Evolutionary conservation across 1,140 invertebrate genomes (phyloP), one percentile per base, ranked within the genome.

Genomic region (Condylostylus longicornis): DNA sequence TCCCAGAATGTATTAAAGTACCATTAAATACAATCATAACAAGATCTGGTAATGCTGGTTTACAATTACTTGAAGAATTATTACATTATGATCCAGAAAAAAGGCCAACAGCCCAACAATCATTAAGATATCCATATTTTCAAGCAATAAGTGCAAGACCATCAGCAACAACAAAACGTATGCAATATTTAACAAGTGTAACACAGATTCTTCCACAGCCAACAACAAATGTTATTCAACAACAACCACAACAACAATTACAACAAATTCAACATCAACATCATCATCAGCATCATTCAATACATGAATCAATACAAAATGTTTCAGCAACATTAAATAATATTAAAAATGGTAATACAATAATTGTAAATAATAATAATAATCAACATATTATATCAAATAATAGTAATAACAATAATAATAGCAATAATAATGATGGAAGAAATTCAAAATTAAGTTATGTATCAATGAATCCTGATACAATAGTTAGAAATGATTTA

Each of bases 11-110:
- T 49, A 70, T 70, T 0, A 72, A 76, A 49, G 84, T 85, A 14
- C 75, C 81, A 9, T 65, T 98, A 17, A 70, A 73, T 37, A 72
- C 79, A 32, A 64, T 95, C 8, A 81, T 98, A 37, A 79, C 82
- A 2, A 81, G 87, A 50, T 84, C 87, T 8, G 80, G 82, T 56
- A 64, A 74, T 32, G 78, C 91, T 13, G 89, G 79, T 2, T 70
- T 97, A 18, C 71, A 79, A 45, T 57, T 98, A 27, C 76, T 98
- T 53, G 75, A 81, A 48, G 80, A 89, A 42, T 73, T 96, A 67
- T 56, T 98, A 29, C 70, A 75, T 31, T 98, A 93, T 79, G 90
- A 96, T 63, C 94, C 95, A 0, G 71, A 79, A 17, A 84, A 86
- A 51, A 70, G 95, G 47, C 95, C 94, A 1, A 89, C 83, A 1